Base-by-base conservation (phyloP, 2,888 invertebrate species). In the Cephalotes varians region DNA sequence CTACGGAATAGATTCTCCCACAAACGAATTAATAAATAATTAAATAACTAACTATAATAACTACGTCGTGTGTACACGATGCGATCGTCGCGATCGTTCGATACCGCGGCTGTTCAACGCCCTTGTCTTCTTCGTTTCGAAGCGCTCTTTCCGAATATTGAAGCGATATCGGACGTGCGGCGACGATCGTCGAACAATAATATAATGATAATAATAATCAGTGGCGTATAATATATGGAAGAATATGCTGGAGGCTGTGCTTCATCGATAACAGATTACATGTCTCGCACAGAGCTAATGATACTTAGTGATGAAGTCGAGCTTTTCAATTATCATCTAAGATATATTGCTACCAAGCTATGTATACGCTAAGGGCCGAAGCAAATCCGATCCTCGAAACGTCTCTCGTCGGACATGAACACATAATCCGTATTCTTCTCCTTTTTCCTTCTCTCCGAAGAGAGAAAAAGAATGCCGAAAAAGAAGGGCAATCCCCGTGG, bases 261-360 rank as follows among this genome's bases (percentile, higher is more conserved):
- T 84, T 69, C 81, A 73, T 51, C 51, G 69, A 74, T 64, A 83
- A 81, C 86, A 81, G 74, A 76, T 85, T 86, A 87, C 84, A 84
- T 86, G 71, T 85, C 71, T 79, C 65, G 62, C 86, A 90, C 34
- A 64, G 67, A 67, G 60, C 85, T 90, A 88, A 87, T 82, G 77
- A 88, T 87, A 90, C 44, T 82, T 82, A 84, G 62, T 85, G 84
- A 77, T 86, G 85, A 81, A 83, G 79, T 85, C 85, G 74, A 90
- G 72, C 83, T 81, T 31, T 69, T 86, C 34, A 76, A 74, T 83
- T 81, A 86, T 88, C 81, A 81, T 82, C 81, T 87, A 82, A 88
- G 85, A 88, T 89, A 88, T 79, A 86, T 90, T 67, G 85, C 87
- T 88, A 89, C 84, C 85, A 82, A 67, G 67, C 82, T 89, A 89